Conservation (phyloP, 2,797 vertebrate species). For the Arremon aurantiirostris region DNA sequence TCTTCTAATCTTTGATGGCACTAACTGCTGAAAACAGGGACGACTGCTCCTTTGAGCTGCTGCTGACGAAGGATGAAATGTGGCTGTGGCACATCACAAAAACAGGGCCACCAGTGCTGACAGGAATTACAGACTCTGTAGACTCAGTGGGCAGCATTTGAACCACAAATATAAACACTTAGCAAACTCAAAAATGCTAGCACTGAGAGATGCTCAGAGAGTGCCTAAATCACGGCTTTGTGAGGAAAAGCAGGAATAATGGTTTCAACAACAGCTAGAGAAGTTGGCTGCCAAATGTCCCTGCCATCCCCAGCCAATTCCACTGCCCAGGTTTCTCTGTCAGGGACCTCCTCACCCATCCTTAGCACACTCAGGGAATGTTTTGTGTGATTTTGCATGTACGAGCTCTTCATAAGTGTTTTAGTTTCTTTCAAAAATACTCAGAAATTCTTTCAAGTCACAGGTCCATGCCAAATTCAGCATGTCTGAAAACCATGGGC, state of each 20-base stretch:
- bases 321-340: neutral
- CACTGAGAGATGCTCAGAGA: neutral
- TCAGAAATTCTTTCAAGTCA: neutral
- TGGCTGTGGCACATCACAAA: neutral
- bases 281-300: neutral
- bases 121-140: neutral
- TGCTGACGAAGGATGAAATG: slow-evolving; percentile 19
- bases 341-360: neutral
- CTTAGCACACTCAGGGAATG: neutral
- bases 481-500: neutral
- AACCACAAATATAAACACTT: neutral
- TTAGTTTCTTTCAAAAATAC: neutral
- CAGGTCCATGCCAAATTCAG: neutral
- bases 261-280: neutral
- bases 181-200: neutral
- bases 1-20: neutral
- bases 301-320: neutral
- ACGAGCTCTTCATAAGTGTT: neutral
- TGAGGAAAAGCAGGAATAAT: neutral
- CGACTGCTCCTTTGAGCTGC: neutral
- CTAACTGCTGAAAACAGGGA: neutral
- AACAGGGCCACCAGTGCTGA: neutral
- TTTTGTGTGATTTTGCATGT: accelerated
- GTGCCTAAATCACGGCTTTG: neutral
- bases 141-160: neutral